phyloP scores from a whole-genome alignment of 1,140 invertebrate genomes.

The Heliconius eleuchia region DNA sequence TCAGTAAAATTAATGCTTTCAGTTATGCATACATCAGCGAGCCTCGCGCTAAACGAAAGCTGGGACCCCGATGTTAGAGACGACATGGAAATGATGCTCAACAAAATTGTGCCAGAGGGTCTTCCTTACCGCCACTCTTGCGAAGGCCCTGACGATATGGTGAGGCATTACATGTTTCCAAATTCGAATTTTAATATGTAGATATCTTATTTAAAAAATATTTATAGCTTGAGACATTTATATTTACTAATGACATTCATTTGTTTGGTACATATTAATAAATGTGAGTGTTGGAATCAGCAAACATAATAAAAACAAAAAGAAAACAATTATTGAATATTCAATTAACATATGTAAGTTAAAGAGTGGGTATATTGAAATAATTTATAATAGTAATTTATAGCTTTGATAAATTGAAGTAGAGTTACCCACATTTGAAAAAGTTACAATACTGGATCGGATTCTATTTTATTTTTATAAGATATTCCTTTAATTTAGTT shows the following conservation, averaged over 20 bases:
- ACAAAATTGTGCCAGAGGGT: constrained; percentile 98
- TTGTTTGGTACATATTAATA: constrained; percentile 5
- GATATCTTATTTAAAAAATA: not conserved
- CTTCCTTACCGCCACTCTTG: constrained; percentile 97
- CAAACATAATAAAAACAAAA: no score
- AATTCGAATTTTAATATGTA: not conserved
- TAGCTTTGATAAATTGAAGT: no score
- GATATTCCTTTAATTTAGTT: no score
- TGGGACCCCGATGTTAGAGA: constrained; percentile 98
- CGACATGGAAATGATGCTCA: constrained; percentile 99
- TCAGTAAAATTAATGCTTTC: constrained; percentile 65
- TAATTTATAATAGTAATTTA: no score
- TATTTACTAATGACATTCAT: constrained; percentile 20
- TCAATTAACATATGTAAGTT: no score
- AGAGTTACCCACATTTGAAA: no score
- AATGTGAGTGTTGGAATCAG: no score
- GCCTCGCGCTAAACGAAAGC: constrained; percentile 97
- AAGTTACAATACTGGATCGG: no score
- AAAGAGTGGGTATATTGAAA: no score
- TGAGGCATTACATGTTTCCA: constrained; percentile 74
- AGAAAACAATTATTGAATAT: no score
- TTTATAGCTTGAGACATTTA: not conserved
- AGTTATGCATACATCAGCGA: constrained; percentile 98
- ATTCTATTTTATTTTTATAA: no score
- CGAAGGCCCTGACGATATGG: constrained; percentile 99